A percentile compares a stretch with the other conserved stretches of the same genome.
phyloP scores from a whole-genome alignment of 2,797 vertebrate genomes.

The Dicrostonyx torquatus region DNA sequence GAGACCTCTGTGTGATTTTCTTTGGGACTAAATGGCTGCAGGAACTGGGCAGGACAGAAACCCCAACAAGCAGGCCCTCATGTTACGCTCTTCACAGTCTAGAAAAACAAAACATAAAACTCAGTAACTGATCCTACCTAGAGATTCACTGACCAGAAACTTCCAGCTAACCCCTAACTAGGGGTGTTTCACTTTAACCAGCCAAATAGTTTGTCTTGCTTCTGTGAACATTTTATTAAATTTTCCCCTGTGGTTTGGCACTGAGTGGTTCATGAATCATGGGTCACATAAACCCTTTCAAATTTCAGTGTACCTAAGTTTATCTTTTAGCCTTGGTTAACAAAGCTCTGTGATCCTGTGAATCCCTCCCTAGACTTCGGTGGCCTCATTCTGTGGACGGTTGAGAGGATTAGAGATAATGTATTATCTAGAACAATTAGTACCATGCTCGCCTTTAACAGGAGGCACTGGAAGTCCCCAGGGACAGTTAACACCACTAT shows the following conservation, averaged over 20 bases:
- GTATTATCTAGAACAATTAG: not conserved
- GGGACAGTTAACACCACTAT: not conserved
- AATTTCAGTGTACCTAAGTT: not conserved
- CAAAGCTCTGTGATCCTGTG: not conserved
- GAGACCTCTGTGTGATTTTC: no score
- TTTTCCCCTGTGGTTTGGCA: not conserved
- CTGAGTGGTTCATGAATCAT: not conserved
- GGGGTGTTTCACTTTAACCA: not conserved
- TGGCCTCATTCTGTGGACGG: not conserved
- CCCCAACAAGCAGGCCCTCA: no score
- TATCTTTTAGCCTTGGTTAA: not conserved
- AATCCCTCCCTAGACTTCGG: not conserved
- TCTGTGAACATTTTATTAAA: not conserved
- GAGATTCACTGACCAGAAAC: not conserved
- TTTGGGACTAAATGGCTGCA: no score
- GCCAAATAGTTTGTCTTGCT: not conserved
- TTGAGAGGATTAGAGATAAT: conserved; percentile 12
- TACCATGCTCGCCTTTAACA: not conserved
- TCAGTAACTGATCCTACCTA: not conserved
- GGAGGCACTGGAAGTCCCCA: not conserved
- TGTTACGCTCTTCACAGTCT: not conserved
- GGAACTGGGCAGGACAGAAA: no score
- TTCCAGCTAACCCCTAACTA: not conserved
- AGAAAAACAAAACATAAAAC: not conserved
- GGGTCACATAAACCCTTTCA: not conserved